These are phyloP conservation scores for Brachionus paranguensis DNA, from an alignment of 1,140 invertebrate genomes.

Conservation along the genomic window DNA sequence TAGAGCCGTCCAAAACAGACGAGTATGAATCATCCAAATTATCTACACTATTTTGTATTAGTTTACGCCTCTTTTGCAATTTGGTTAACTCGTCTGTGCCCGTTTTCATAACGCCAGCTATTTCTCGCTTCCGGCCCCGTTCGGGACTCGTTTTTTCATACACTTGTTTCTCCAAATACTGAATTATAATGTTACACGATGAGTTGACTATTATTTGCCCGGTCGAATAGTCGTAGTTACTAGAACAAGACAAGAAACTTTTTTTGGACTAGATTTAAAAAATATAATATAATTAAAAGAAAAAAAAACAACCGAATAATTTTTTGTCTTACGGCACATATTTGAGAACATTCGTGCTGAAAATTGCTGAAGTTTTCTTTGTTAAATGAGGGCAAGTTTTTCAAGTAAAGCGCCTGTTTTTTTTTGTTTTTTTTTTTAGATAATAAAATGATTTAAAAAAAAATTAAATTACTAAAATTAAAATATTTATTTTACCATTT, in stretches of 20 bases:
- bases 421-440: too few species aligned
- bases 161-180: constrained; percentile 33
- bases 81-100: neutral
- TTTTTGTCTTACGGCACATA: neutral
- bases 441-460: neutral
- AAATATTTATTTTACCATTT: neutral
- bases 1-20: neutral
- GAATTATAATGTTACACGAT: constrained; percentile 27
- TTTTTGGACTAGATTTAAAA: neutral
- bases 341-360: neutral
- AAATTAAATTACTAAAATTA: neutral
- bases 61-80: neutral
- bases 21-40: neutral
- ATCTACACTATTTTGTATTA: constrained; percentile 33
- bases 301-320: neutral
- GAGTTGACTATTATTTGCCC: constrained; percentile 29
- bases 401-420: neutral
- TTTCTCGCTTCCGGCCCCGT: neutral
- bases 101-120: neutral
- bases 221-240: neutral
- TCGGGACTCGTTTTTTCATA: neutral
- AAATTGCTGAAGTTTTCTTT: constrained; percentile 39
- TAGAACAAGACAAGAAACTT: neutral
- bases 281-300: neutral
- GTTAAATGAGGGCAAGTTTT: constrained; percentile 29